Base-by-base conservation (phyloP, 2,113 vertebrate genomes). In the Odontophorus gujanensis region DNA sequence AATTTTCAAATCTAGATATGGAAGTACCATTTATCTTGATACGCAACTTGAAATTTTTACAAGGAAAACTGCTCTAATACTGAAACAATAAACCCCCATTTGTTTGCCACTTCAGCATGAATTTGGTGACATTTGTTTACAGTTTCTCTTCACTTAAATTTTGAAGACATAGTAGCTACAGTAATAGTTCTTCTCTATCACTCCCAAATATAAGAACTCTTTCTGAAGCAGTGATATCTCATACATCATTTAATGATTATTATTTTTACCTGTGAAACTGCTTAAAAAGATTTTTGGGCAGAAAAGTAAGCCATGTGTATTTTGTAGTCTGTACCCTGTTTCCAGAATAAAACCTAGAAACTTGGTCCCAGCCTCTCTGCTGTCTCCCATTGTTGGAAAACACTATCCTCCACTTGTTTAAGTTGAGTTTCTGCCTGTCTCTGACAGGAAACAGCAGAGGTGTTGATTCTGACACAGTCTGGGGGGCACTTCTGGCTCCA, bases 221-320 rank as follows among this genome's bases (percentile, higher is more conserved):
- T 42, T 40, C 40, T 40, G 40, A 40, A 40, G 40, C 40, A 40
- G 40, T 40, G 40, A 32, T 75, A 53, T 40, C 6, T 78, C 28
- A 24, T 2, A 0, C 10, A 30, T 28, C 24, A 68, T 0, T 22
- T 48, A 62, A 68, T 20, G 10, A 28, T 28, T 8, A 2, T 40
- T 28, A 32, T 28, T 80, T 94, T 92, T 95, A 98, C 98, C 98
- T 98, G 85, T 97, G 94, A 92, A 98, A 97, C 81, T 98, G 98
- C 63, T 97, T 96, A 72, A 97, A 94, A 62, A 98, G 84, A 55
- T 98, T 98, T 89, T 63, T 95, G 16, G 97, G 98, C 79, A 98
- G 87, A 94, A 98, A 98, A 34, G 92, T 98, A 81, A 98, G n/a
- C n/a, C 97, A 81, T 0, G 92, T 98, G 10, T 98, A 98, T 75